Conservation (phyloP, 23 tunicate species). For the Styela plicata region DNA sequence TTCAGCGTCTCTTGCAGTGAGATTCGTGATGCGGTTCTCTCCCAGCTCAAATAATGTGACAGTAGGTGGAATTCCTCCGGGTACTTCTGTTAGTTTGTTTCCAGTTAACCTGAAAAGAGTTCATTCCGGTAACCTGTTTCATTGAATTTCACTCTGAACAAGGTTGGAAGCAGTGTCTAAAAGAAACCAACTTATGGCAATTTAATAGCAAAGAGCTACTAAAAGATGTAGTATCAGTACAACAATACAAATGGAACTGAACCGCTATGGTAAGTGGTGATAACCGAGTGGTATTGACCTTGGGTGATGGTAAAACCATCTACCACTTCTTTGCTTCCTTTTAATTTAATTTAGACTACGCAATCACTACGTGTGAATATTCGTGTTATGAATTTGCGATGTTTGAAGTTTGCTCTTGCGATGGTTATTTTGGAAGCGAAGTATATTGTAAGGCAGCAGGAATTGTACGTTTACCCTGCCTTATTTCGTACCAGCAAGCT, state of each 20-base stretch:
- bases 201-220: too few species aligned
- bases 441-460: neutral
- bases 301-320: too few species aligned
- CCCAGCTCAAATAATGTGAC: slow-evolving; percentile 31
- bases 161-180: too few species aligned
- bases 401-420: neutral
- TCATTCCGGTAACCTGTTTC: too few species aligned
- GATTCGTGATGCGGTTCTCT: slow-evolving; percentile 15
- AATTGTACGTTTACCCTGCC: neutral
- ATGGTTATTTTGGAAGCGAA: neutral
- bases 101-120: slow-evolving; percentile 21
- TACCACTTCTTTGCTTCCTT: too few species aligned
- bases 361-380: neutral
- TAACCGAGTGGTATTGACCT: too few species aligned
- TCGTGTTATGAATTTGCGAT: neutral
- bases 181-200: too few species aligned
- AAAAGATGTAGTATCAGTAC: too few species aligned
- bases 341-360: too few species aligned
- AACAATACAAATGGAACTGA: too few species aligned
- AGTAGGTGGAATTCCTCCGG: slow-evolving; percentile 31
- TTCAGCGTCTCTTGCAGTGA: neutral
- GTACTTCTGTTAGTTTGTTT: slow-evolving; percentile 31
- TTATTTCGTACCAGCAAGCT: neutral
- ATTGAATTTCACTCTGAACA: too few species aligned
- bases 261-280: too few species aligned